Base-by-base conservation (phyloP, 2,113 vertebrate genomes). In the Cyprinus carpio region DNA sequence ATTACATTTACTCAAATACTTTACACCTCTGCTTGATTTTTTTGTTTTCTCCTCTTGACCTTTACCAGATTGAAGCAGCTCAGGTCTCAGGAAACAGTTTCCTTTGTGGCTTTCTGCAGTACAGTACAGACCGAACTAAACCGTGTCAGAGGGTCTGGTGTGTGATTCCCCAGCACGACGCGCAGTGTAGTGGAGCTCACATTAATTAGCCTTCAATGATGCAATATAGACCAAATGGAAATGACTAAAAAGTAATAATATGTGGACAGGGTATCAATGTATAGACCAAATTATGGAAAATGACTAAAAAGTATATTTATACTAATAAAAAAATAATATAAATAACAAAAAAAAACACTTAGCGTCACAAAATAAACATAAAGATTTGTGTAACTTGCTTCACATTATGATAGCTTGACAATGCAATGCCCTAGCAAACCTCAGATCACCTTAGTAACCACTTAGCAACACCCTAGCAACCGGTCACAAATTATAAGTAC, bases 91-190 rank as follows among this genome's bases (percentile, higher is more conserved):
- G 91, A 88, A 95, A 95, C 78, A 93, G 93, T 1, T 79, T 95
- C 12, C 93, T 97, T 62, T 97, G 96, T 86, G 94, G 97, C 84
- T 97, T 97, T 89, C 93, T 98, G 88, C 96, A 95, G 56, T 96
- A 97, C 23, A 94, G 95, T 85, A 60, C 56, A n/a, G 96, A 96
- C 88, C 94, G 95, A 85, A 95, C 95, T 0, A 95, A 95, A 85
- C 95, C 94, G 1, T 96, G 94, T 94, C 96, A 96, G 87, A 95
- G 94, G 86, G 92, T 95, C 1, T 98, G 97, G 97, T 96, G 95
- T 49, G 94, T 97, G 56, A 94, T 98, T 82, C 94, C 95, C 46
- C 95, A 94, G 81, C 94, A 96, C 11, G 96, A 97, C 82, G 95
- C 96, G 2, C n/a, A 60, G 56, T 60, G 20, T n/a, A n/a, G 20